Base-by-base conservation (phyloP, 2,113 vertebrate species). In the Sisor rabdophorus region DNA sequence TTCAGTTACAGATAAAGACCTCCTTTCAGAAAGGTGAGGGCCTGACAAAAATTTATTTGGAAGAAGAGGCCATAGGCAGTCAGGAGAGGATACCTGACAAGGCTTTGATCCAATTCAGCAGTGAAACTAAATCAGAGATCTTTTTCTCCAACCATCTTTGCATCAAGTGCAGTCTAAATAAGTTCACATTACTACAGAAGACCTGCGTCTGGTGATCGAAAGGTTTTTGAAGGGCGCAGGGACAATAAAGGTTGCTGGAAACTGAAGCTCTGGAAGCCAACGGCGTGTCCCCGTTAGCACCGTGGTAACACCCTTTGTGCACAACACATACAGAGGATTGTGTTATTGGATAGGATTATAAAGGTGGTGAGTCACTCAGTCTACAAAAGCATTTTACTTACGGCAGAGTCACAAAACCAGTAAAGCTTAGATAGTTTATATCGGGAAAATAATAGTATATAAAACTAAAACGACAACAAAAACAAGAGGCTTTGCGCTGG, bases 281-380 rank as follows among this genome's bases (percentile, higher is more conserved):
- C 2, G 60, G 60, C 73, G 65, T 67, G 53, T 65, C 55, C 71
- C 76, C 78, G 65, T 3, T 30, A 67, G 76, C 67, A 54, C 71
- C 80, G 81, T 84, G 84, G 85, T 55, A 79, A 87, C 87, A 80
- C 74, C 76, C 81, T 82, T 77, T 85, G 82, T 83, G 63, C 68
- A 55, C 63, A 71, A 76, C 9, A 73, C 60, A 48, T 64, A 58
- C 11, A n/a, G 82, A 63, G 79, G 72, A 61, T 81, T 28, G 22
- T n/a, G 30, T 72, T 56, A 82, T 83, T 74, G 82, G 83, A 70
- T 50, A 15, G 55, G 40, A 75, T 81, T 79, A 79, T 74, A 75
- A 81, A 77, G 79, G 69, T 67, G 2, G 52, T 78, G 84, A 81
- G 75, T 81, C 81, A 81, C 78, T 55, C 64, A 20, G 80, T 58